These are phyloP conservation scores for Drosophila subsilvestris DNA, from an alignment of 2,888 invertebrate species.

Conservation along the genomic window DNA sequence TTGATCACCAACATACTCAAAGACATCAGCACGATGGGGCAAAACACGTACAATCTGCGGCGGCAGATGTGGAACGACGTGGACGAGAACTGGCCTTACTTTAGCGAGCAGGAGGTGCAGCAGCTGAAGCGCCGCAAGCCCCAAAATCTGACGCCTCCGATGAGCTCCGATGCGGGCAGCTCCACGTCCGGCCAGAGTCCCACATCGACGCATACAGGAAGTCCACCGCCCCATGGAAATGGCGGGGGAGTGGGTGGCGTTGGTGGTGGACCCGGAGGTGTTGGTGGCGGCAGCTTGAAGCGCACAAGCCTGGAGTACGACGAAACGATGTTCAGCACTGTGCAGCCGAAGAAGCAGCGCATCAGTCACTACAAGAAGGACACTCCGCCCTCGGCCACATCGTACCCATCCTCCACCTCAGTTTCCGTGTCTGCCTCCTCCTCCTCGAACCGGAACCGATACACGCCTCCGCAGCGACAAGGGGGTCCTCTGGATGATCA, in stretches of 20 bases:
- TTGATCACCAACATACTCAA: conserved; percentile 91
- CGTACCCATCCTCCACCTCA: conserved; percentile 18
- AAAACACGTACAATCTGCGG: conserved; percentile 95
- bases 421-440: conserved; percentile 18
- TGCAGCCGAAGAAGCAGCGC: conserved; percentile 89
- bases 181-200: conserved; percentile 92
- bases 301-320: conserved; percentile 86
- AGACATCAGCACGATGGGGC: conserved; percentile 90
- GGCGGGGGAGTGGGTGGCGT: conserved; percentile 34
- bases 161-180: conserved; percentile 92
- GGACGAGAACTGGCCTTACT: conserved; percentile 97
- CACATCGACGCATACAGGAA: conserved; percentile 89
- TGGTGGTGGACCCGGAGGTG: conserved; percentile 10
- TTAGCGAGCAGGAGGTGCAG: conserved; percentile 94
- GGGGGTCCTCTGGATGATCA: conserved; percentile 61
- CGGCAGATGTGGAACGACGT: conserved; percentile 96
- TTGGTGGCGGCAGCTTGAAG: conserved; percentile 79
- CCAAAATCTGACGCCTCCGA: conserved; percentile 94
- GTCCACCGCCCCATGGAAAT: conserved; percentile 86
- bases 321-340: conserved; percentile 84
- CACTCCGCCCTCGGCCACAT: conserved; percentile 36
- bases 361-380: conserved; percentile 92
- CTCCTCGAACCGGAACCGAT: conserved; percentile 56
- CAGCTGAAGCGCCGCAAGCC: conserved; percentile 95
- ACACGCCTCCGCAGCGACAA: conserved; percentile 71